Evolutionary conservation across 2,797 vertebrate species (phyloP).

Genomic region (Catostomus latipinnis): DNA sequence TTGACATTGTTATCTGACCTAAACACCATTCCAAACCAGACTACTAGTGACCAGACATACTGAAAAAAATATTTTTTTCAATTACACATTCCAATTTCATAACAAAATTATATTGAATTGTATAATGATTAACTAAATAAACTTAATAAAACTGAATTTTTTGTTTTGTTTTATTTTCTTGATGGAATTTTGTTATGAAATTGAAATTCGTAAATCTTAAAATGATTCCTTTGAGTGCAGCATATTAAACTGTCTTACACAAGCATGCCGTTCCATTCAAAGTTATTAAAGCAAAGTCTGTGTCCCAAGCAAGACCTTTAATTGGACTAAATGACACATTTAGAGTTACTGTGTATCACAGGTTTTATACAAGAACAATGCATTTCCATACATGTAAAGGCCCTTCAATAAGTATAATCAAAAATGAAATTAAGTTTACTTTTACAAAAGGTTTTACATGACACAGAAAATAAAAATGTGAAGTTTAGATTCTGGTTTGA

Average conservation of each 20-base stretch:
- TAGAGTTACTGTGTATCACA: slow-evolving; percentile 1
- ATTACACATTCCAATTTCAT: too few relatives aligned
- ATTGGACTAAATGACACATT: not conserved
- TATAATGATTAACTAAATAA: too few relatives aligned
- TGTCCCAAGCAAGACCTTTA: slow-evolving; percentile 18
- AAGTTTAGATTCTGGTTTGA: not conserved
- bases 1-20: slow-evolving; percentile 67
- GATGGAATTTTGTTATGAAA: too few relatives aligned
- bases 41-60: not conserved
- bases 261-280: slow-evolving; percentile 18
- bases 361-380: slow-evolving; percentile 12
- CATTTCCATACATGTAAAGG: not conserved
- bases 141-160: too few relatives aligned
- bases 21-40: slow-evolving; percentile 20
- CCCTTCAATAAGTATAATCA: slow-evolving; percentile 1
- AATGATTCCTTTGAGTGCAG: not conserved
- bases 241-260: not conserved
- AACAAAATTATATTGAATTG: too few relatives aligned
- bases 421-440: not conserved
- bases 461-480: not conserved
- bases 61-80: too few relatives aligned
- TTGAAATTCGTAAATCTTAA: too few relatives aligned
- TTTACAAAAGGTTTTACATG: not conserved
- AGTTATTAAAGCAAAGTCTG: slow-evolving; percentile 12
- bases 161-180: too few relatives aligned